A percentile compares a stretch with the other conserved stretches of the same genome.
These are phyloP conservation scores for Gymnocypris eckloni DNA, from an alignment of 2,797 vertebrate species.

Conservation along the genomic window DNA sequence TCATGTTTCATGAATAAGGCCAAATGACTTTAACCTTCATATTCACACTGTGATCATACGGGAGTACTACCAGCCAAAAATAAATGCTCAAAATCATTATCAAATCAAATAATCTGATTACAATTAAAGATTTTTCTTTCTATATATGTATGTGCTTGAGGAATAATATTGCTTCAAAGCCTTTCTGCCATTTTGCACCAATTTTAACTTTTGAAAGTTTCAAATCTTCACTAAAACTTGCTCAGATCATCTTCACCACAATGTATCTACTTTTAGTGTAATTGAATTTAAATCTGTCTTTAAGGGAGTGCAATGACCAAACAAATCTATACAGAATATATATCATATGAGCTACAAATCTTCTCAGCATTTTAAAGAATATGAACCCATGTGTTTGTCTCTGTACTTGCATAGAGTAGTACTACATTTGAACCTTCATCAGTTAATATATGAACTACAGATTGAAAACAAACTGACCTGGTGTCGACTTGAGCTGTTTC, in stretches of 20 bases:
- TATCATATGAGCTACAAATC: neutral
- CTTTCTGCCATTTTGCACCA: neutral
- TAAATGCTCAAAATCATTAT: neutral
- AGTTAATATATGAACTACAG: neutral
- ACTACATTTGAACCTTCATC: neutral
- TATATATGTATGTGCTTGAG: neutral
- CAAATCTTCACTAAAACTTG: neutral
- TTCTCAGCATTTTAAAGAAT: neutral
- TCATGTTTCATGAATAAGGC: neutral
- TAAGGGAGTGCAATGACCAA: no score
- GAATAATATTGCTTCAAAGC: neutral
- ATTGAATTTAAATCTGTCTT: neutral
- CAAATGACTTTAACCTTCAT: neutral
- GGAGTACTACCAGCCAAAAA: no score
- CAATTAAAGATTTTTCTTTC: neutral
- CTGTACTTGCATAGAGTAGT: neutral
- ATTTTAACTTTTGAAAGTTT: no score
- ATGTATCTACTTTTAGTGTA: neutral
- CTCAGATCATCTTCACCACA: neutral
- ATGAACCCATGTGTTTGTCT: neutral
- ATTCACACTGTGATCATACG: neutral
- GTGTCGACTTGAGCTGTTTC: neutral
- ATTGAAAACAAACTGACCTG: neutral
- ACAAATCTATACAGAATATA: neutral
- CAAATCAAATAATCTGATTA: neutral